Evolutionary conservation across 2,113 vertebrate genomes (phyloP).

Genomic region (Zosterops borbonicus): DNA sequence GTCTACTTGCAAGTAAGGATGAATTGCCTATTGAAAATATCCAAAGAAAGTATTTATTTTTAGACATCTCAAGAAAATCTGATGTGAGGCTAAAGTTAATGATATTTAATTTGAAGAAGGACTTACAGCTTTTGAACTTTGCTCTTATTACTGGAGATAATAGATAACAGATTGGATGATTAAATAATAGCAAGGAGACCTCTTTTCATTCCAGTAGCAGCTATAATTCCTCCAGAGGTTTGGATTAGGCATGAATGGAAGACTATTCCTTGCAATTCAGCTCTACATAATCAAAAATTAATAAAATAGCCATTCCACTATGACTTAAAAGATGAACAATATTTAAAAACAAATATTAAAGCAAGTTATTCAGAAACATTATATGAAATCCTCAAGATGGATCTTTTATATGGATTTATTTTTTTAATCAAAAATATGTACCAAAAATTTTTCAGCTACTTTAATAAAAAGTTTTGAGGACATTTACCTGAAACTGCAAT

Average conservation of each 20-base stretch:
- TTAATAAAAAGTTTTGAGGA: background rate
- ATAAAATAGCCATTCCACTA: background rate
- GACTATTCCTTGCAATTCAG: background rate
- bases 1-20: background rate
- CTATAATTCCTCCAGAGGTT: background rate
- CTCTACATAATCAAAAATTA: background rate
- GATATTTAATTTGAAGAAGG: conserved; percentile 20
- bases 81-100: background rate
- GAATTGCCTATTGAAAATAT: background rate
- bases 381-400: background rate
- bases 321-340: background rate
- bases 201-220: background rate
- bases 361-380: background rate
- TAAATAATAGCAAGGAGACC: conserved; percentile 6
- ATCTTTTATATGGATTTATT: background rate
- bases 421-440: background rate
- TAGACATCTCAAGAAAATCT: background rate
- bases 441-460: background rate
- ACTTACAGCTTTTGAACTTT: conserved; percentile 33
- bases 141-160: conserved; percentile 1
- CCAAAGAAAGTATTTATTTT: background rate
- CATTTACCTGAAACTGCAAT: background rate
- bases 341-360: background rate
- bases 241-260: background rate
- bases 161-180: background rate